Evolutionary conservation across 1,140 invertebrate genomes (phyloP).

Genomic region (Aphaenogaster rudis): DNA sequence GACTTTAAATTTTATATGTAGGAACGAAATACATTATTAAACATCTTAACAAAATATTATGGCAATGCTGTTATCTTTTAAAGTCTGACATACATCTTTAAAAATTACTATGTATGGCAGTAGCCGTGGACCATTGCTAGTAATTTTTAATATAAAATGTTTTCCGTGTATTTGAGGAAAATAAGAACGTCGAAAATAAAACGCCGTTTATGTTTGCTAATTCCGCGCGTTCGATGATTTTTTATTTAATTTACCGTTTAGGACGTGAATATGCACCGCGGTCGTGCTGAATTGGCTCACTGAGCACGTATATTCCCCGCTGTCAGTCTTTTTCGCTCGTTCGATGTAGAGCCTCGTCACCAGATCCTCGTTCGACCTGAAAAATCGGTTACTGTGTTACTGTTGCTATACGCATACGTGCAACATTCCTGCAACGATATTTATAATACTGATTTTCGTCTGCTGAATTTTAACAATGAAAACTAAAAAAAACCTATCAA

Average conservation of each 20-base stretch:
- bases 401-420: no score
- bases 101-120: no score
- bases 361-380: conserved; percentile 82
- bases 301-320: conserved; percentile 84
- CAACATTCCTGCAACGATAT: background rate
- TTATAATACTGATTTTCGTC: background rate
- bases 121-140: no score
- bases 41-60: no score
- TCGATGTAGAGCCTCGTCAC: conserved; percentile 82
- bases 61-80: no score
- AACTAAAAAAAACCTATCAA: background rate
- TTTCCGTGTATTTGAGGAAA: no score
- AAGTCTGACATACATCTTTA: no score
- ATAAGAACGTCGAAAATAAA: background rate
- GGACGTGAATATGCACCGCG: conserved; percentile 84
- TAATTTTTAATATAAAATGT: no score
- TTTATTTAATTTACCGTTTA: conserved; percentile 82
- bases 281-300: conserved; percentile 84
- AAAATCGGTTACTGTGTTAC: conserved; percentile 63
- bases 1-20: no score
- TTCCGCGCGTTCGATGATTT: background rate
- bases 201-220: background rate
- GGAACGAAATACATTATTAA: no score
- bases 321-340: conserved; percentile 84
- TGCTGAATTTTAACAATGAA: conserved; percentile 8